Conservation (phyloP, 1,140 invertebrate genomes). For the Macrobrachium rosenbergii region DNA sequence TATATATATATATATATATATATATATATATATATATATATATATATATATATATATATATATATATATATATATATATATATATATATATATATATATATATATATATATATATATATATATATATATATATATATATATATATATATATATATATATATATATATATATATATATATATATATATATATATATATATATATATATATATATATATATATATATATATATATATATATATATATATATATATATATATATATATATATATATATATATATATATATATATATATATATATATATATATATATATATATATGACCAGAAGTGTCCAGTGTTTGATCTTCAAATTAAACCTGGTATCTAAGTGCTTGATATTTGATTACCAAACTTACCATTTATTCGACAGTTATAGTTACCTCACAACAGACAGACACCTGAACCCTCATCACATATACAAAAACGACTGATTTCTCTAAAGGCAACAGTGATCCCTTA, state of each 20-base stretch:
- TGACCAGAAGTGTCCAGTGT: too few species aligned
- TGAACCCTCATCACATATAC: too few species aligned
- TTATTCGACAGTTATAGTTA: too few species aligned
- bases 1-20: background rate
- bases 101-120: background rate
- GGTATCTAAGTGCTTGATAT: too few species aligned
- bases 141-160: too few species aligned
- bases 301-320: slow-evolving; percentile 25
- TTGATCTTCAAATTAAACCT: too few species aligned
- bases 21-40: background rate
- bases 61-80: slow-evolving; percentile 13
- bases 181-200: background rate
- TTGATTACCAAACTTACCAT: too few species aligned
- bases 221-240: background rate
- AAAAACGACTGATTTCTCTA: too few species aligned
- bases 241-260: slow-evolving; percentile 16
- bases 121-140: too few species aligned
- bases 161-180: too few species aligned
- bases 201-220: background rate
- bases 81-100: background rate
- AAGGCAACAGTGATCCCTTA: too few species aligned
- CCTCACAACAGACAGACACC: too few species aligned
- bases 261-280: slow-evolving; percentile 28
- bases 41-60: background rate
- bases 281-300: slow-evolving; percentile 35